Base-by-base conservation (phyloP, 2,888 invertebrate genomes). In the Platycheirus albimanus region DNA sequence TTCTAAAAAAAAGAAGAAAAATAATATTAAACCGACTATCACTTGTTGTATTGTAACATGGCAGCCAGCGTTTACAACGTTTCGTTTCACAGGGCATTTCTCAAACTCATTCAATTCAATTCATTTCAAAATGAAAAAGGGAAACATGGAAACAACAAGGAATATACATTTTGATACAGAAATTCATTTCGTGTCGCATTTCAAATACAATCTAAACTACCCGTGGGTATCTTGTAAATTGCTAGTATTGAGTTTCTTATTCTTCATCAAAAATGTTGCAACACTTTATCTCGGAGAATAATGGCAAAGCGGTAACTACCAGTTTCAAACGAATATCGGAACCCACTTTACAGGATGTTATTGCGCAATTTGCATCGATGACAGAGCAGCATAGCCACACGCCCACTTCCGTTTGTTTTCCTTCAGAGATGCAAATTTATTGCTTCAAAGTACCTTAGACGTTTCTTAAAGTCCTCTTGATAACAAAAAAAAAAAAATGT, bases 361-460 rank as follows among this genome's bases (percentile, higher is more conserved):
- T 79, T 80, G 75, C 80, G 75, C 69, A 74, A 80, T 80, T 74
- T 74, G 19, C 43, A 69, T 70, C 49, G 58, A 75, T 70, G 80
- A 75, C 61, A 58, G 70, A 51, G 64, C 61, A 51, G 38, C 58
- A 45, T 51, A 33, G 24, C 17, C 52, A 19, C n/a, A 75, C 80
- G 80, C 80, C 80, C 36, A 75, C 80, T 80, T 80, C 80, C 80
- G 80, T 69, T 80, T 70, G 49, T 64, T 77, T 70, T 77, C 70
- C 77, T 64, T 63, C 24, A 19, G 51, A 75, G 70, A 80, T 80
- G 80, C 80, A 75, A 80, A 80, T 80, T 56, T 33, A 28, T 45
- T 54, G n/a, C n/a, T n/a, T n/a, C n/a, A n/a, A n/a, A n/a, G n/a
- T n/a, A 17, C 58, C 49, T 38, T 36, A 33, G 54, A 70, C 24